phyloP scores from a whole-genome alignment of 2,113 vertebrate species.

The Columba janthina region DNA sequence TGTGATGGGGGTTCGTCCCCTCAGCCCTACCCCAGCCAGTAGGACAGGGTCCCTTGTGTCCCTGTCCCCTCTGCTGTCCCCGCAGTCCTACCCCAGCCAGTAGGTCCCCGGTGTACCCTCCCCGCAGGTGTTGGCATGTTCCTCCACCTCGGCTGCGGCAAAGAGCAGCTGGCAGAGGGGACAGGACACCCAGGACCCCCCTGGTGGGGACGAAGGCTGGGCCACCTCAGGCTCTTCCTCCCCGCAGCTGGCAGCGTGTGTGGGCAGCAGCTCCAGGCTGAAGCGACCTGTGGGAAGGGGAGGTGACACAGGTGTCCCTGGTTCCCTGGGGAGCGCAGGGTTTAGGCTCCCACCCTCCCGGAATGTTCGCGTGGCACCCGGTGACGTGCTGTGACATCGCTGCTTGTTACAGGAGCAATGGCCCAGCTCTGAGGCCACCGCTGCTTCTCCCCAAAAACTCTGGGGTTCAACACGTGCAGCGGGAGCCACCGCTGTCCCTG shows the following conservation, averaged over 20 bases:
- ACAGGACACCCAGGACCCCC: too few species aligned
- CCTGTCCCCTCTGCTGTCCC: too few species aligned
- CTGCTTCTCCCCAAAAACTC: neutral
- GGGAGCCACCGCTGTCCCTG: neutral
- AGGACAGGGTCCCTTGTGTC: too few species aligned
- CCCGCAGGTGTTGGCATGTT: too few species aligned
- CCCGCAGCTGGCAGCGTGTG: conserved; percentile 69
- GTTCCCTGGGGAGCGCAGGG: too few species aligned
- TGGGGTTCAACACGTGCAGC: accelerated
- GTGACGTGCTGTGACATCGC: neutral
- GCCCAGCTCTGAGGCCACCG: accelerated
- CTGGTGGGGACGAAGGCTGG: neutral
- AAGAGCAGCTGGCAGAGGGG: too few species aligned
- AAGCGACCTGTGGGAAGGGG: conserved; percentile 61
- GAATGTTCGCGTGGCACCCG: neutral
- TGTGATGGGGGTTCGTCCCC: too few species aligned
- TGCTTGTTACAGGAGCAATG: neutral
- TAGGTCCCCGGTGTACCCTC: too few species aligned
- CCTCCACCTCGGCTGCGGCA: too few species aligned
- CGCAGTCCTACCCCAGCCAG: too few species aligned
- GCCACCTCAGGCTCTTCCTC: neutral
- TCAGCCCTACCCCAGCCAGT: too few species aligned
- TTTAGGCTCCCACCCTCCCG: neutral
- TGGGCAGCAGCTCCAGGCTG: conserved; percentile 59
- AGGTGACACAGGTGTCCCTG: accelerated